These are phyloP conservation scores for Mesaphorura yosii DNA, from an alignment of 1,140 invertebrate genomes.

Conservation along the genomic window DNA sequence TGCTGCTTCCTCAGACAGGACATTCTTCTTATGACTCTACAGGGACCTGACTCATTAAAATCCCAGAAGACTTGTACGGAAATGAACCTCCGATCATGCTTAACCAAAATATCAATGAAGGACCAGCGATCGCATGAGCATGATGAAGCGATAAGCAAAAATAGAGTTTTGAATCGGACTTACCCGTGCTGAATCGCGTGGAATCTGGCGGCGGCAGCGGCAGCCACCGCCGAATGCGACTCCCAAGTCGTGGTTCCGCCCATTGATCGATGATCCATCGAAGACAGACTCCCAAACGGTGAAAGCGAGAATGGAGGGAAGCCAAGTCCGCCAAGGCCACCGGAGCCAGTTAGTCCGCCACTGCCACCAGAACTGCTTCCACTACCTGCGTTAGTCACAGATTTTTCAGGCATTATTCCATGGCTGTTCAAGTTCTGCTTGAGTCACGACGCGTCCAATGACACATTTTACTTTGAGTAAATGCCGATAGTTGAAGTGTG, in stretches of 20 bases:
- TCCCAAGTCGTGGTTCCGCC: conserved; percentile 27
- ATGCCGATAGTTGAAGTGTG: too few species aligned
- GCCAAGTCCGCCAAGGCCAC: conserved; percentile 24
- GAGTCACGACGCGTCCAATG: neutral
- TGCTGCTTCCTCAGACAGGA: too few species aligned
- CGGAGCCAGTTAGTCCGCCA: conserved; percentile 19
- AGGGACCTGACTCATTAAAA: neutral
- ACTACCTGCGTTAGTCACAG: conserved; percentile 25
- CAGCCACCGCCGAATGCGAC: conserved; percentile 25
- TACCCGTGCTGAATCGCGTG: conserved; percentile 31
- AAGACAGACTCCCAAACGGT: conserved; percentile 20
- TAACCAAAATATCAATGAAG: too few species aligned
- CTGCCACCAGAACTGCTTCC: conserved; percentile 11
- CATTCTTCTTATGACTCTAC: neutral
- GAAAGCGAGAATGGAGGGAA: conserved; percentile 26
- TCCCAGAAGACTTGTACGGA: neutral
- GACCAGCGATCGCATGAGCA: too few species aligned
- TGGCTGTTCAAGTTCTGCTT: neutral
- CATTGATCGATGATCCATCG: conserved; percentile 17
- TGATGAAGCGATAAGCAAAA: too few species aligned
- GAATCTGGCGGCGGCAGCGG: conserved; percentile 26
- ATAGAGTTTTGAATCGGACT: too few species aligned
- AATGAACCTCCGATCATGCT: too few species aligned
- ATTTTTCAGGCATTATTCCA: conserved; percentile 29
- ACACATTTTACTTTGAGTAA: too few species aligned